Percentiles rank a stretch among this genome's conserved stretches.
Evolutionary conservation across 2,797 vertebrate genomes (phyloP).

Genomic region (Benthosema pterotum): DNA sequence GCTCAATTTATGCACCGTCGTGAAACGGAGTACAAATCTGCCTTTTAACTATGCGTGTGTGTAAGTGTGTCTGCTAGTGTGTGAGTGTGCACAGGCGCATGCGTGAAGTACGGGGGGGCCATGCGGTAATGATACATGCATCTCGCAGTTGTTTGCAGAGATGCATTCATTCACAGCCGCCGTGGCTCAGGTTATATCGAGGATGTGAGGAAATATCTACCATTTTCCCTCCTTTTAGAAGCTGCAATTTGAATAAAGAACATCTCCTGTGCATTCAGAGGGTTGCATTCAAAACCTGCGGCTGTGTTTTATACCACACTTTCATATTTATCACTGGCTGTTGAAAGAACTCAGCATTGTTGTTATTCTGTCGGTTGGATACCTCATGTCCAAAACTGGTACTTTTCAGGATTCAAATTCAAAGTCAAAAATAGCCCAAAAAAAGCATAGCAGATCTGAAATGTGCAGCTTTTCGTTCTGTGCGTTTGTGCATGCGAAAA

Average conservation of each 20-base stretch:
- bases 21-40: too few species aligned
- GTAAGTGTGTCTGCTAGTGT: neutral
- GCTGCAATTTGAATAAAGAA: neutral
- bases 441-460: too few species aligned
- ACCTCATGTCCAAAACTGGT: too few species aligned
- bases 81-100: neutral
- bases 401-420: too few species aligned
- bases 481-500: too few species aligned
- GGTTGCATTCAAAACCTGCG: slow-evolving; percentile 10
- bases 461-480: too few species aligned
- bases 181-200: slow-evolving; percentile 23
- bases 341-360: slow-evolving; percentile 12
- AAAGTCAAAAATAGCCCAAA: too few species aligned
- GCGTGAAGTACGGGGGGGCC: neutral
- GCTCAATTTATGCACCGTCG: too few species aligned
- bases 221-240: slow-evolving; percentile 15
- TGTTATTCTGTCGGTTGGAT: neutral
- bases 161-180: slow-evolving; percentile 24
- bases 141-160: slow-evolving; percentile 27
- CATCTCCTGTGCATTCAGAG: neutral
- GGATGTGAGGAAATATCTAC: slow-evolving; percentile 22
- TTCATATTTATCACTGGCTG: slow-evolving; percentile 35
- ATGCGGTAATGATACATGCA: slow-evolving; percentile 30
- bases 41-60: too few species aligned
- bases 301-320: slow-evolving; percentile 20